Conservation (phyloP, 2,888 invertebrate species). For the Cepaea hortensis region DNA sequence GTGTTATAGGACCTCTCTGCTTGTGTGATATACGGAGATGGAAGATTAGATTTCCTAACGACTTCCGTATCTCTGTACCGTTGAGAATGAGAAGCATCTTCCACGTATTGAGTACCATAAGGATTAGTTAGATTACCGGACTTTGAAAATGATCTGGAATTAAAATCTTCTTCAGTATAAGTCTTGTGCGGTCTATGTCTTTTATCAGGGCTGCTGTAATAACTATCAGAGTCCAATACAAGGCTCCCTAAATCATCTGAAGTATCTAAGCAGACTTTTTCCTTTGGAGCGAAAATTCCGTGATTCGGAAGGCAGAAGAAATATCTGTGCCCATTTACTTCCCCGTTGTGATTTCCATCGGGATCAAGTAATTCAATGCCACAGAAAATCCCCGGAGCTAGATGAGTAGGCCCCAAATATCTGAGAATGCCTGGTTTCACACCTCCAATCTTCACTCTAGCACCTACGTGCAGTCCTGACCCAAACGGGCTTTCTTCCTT, state of each 20-base stretch:
- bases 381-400: constrained; percentile 81
- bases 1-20: background rate
- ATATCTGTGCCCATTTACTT: constrained; percentile 81
- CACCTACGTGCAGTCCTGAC: constrained; percentile 73
- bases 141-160: background rate
- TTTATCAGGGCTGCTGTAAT: constrained; percentile 13
- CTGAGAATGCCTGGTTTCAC: constrained; percentile 79
- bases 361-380: constrained; percentile 81
- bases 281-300: constrained; percentile 82
- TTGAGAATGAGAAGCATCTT: background rate
- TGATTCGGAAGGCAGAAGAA: constrained; percentile 80
- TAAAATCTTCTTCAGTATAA: constrained; percentile 22
- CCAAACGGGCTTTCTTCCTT: constrained; percentile 9
- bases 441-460: constrained; percentile 77
- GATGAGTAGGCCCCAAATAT: constrained; percentile 79
- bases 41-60: background rate
- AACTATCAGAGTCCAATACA: constrained; percentile 1
- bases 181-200: background rate
- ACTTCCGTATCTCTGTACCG: background rate
- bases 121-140: background rate
- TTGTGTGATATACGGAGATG: background rate
- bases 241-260: background rate
- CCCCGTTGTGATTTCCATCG: constrained; percentile 82
- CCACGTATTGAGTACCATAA: background rate
- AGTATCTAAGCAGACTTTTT: constrained; percentile 77